phyloP scores from a whole-genome alignment of 2,113 vertebrate species.

The Brachyhypopomus occidentalis region DNA sequence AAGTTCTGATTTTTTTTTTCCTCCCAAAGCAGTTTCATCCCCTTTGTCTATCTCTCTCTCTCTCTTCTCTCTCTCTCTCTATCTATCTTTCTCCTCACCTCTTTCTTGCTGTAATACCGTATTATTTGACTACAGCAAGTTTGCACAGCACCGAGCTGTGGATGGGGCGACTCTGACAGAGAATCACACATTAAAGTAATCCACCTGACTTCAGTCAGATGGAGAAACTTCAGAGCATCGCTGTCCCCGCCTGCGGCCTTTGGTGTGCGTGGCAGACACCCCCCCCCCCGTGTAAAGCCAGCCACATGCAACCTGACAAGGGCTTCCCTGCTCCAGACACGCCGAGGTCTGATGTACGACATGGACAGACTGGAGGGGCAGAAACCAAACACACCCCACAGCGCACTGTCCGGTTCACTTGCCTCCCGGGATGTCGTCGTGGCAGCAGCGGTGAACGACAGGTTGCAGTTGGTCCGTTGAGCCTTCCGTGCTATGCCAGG shows the following conservation, averaged over 20 bases:
- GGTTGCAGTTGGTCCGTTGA: constrained; percentile 10
- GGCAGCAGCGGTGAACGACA: background rate
- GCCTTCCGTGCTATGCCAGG: constrained; percentile 3
- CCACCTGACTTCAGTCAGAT: background rate
- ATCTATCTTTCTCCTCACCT: background rate
- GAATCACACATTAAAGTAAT: background rate
- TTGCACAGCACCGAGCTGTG: background rate
- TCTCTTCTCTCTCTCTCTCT: background rate
- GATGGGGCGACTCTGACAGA: background rate
- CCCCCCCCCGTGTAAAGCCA: constrained; percentile 63
- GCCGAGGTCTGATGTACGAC: constrained; percentile 41
- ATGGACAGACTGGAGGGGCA: constrained; percentile 27
- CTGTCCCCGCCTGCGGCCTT: constrained; percentile 18
- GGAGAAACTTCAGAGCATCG: constrained; percentile 5
- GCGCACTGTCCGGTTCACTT: background rate
- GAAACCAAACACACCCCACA: background rate
- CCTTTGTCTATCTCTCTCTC: background rate
- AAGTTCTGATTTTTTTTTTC: background rate
- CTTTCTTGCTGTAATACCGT: background rate
- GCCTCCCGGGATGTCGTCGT: background rate
- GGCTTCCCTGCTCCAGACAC: constrained; percentile 57
- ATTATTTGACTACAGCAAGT: background rate
- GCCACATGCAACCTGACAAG: constrained; percentile 52
- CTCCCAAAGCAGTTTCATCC: background rate
- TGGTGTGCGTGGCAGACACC: constrained; percentile 33